These are phyloP conservation scores for Drosophila watanabei DNA, from an alignment of 1,140 invertebrate genomes.

Conservation along the genomic window DNA sequence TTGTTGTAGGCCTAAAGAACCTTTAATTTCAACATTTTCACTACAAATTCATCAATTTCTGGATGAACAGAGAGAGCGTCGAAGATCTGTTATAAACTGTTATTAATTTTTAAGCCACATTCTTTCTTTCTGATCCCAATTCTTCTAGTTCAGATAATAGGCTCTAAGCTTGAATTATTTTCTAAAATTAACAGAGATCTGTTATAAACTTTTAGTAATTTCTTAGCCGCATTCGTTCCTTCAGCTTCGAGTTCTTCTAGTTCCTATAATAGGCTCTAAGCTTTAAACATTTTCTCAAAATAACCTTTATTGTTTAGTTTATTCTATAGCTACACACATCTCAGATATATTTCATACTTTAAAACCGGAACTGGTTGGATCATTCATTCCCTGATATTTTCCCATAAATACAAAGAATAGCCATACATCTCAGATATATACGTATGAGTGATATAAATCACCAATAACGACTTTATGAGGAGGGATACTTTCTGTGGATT, in stretches of 20 bases:
- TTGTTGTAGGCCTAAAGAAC: too few species aligned
- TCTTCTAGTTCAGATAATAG: too few species aligned
- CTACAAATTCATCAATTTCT: too few species aligned
- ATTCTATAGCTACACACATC: neutral
- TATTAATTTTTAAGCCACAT: too few species aligned
- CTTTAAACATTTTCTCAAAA: neutral
- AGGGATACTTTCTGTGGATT: neutral
- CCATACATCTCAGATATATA: neutral
- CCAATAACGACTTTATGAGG: constrained; percentile 5
- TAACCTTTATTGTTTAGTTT: neutral
- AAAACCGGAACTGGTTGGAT: neutral
- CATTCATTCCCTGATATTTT: neutral
- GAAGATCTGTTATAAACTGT: too few species aligned
- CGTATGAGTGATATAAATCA: constrained; percentile 20
- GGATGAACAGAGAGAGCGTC: too few species aligned
- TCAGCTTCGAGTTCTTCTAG: too few species aligned
- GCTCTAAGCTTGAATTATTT: neutral
- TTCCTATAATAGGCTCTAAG: too few species aligned
- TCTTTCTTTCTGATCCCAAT: too few species aligned
- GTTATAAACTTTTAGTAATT: too few species aligned
- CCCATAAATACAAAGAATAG: neutral
- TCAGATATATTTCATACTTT: neutral
- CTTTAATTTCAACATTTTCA: too few species aligned
- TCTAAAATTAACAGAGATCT: neutral
- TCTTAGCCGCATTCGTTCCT: too few species aligned